phyloP scores from a whole-genome alignment of 2,797 vertebrate species.

The Ficedula albicollis region DNA sequence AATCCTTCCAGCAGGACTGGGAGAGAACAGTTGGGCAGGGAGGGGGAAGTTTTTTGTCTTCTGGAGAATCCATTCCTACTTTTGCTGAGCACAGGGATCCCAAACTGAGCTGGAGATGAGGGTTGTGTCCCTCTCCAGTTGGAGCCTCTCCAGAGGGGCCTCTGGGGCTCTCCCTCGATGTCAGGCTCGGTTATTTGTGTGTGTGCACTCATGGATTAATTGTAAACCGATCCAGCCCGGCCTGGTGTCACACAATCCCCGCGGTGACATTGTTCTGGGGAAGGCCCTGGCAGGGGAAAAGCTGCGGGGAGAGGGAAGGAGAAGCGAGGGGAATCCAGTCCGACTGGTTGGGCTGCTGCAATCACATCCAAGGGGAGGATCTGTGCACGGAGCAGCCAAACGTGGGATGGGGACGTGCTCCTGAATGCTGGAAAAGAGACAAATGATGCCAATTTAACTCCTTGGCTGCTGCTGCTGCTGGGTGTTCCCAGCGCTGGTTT shows the following conservation, averaged over 20 bases:
- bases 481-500: neutral
- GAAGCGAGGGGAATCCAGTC: conserved; percentile 35
- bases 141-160: neutral
- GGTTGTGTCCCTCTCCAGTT: neutral
- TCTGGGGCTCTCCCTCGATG: neutral
- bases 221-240: neutral
- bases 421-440: neutral
- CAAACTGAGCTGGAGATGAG: neutral
- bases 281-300: neutral
- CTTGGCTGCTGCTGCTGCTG: neutral
- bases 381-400: neutral
- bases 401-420: neutral
- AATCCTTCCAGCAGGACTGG: neutral
- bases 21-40: neutral
- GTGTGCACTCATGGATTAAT: conserved; percentile 28
- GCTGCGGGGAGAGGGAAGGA: neutral
- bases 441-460: neutral
- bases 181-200: neutral
- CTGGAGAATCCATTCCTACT: fast-evolving
- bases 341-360: conserved; percentile 36
- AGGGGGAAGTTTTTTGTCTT: neutral
- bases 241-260: neutral
- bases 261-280: neutral
- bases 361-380: conserved; percentile 1
- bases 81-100: neutral